Conservation (phyloP, 2,888 invertebrate species). For the Conomelus anceps region DNA sequence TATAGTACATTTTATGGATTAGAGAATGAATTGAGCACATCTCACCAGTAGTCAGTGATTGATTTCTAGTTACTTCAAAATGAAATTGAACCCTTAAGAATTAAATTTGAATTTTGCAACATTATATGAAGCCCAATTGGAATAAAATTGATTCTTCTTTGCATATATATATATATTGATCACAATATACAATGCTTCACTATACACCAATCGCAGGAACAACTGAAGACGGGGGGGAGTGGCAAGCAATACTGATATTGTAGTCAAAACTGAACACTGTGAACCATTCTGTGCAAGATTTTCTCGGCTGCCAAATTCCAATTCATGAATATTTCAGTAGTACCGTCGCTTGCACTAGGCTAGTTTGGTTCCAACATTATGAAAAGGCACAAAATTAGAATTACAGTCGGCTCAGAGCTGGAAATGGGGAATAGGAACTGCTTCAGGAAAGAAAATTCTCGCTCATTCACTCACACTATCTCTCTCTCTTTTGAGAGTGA, state of each 20-base stretch:
- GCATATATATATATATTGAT: background rate
- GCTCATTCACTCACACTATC: background rate
- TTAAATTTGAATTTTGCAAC: background rate
- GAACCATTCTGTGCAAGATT: background rate
- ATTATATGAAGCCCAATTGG: background rate
- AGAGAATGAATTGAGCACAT: too few species aligned
- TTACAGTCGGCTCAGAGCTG: background rate
- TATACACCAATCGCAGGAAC: background rate
- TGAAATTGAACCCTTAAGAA: too few species aligned
- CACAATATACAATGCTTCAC: background rate
- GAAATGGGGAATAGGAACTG: background rate
- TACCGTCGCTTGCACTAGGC: background rate
- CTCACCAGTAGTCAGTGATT: too few species aligned
- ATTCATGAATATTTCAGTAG: background rate
- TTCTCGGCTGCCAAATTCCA: background rate
- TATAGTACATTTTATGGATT: too few species aligned
- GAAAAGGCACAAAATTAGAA: background rate
- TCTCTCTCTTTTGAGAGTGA: too few species aligned
- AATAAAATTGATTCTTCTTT: background rate
- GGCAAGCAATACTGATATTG: background rate
- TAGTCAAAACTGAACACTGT: background rate
- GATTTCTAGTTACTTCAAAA: too few species aligned
- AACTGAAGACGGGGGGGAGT: background rate
- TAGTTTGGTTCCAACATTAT: background rate
- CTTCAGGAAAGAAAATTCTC: too few species aligned